Conservation (phyloP, 2,888 invertebrate species). For the Muschampia plurimacula region DNA sequence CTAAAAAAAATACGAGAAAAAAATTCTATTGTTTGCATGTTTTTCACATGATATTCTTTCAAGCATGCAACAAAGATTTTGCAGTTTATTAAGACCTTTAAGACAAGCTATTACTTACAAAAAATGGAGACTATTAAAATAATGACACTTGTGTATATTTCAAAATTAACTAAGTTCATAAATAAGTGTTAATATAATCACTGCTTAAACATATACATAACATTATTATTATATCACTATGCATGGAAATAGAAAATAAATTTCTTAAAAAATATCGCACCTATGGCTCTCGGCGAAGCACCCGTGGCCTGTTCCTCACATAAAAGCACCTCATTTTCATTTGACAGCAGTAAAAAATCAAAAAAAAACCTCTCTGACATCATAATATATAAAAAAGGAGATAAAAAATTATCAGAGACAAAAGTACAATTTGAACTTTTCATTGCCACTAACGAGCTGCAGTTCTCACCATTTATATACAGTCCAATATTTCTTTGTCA, state of each 20-base stretch:
- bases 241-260: slow-evolving; percentile 51
- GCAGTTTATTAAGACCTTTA: too few relatives aligned
- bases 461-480: too few relatives aligned
- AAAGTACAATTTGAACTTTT: neutral
- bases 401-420: slow-evolving; percentile 14
- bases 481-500: neutral
- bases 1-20: too few relatives aligned
- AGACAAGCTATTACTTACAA: too few relatives aligned
- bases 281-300: slow-evolving; percentile 53
- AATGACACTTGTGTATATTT: neutral
- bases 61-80: too few relatives aligned
- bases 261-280: slow-evolving; percentile 69
- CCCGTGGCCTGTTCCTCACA: slow-evolving; percentile 55
- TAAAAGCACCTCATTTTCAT: slow-evolving; percentile 72
- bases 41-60: too few relatives aligned
- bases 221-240: slow-evolving; percentile 42
- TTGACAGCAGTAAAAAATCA: slow-evolving; percentile 59
- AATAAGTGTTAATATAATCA: slow-evolving; percentile 13
- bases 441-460: neutral
- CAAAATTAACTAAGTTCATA: neutral
- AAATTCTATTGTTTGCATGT: too few relatives aligned
- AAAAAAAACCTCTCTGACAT: slow-evolving; percentile 43
- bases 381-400: slow-evolving; percentile 18
- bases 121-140: too few relatives aligned
- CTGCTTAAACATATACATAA: slow-evolving; percentile 34